phyloP scores from a whole-genome alignment of 2,113 vertebrate species.

The Prochilodus magdalenae region DNA sequence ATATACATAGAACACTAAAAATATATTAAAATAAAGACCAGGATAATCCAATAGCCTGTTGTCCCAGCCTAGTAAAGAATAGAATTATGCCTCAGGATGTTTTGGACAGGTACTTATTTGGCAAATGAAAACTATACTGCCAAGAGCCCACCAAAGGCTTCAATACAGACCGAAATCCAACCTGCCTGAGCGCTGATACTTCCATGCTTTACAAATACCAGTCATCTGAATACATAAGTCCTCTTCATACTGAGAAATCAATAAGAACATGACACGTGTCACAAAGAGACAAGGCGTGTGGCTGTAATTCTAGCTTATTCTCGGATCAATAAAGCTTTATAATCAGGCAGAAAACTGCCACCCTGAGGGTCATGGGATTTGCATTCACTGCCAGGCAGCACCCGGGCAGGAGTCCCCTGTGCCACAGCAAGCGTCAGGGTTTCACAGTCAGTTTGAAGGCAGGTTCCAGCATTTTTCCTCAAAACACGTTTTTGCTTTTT shows the following conservation, averaged over 20 bases:
- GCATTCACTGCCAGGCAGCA: neutral
- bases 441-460: slow-evolving; percentile 13
- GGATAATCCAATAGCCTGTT: no score
- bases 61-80: no score
- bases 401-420: neutral
- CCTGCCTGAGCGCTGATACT: no score
- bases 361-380: neutral
- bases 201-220: neutral
- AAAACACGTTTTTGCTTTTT: neutral
- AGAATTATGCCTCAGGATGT: no score
- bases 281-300: neutral
- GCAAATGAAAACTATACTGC: no score
- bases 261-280: neutral
- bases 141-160: no score
- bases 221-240: neutral
- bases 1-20: no score
- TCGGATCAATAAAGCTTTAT: slow-evolving; percentile 1
- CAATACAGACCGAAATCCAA: no score
- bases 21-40: no score
- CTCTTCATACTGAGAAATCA: neutral
- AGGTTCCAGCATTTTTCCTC: neutral
- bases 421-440: neutral
- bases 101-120: no score
- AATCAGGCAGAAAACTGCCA: neutral
- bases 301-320: slow-evolving; percentile 3